These are phyloP conservation scores for Ariolimax columbianus DNA, from an alignment of 2,888 invertebrate genomes.

Conservation along the genomic window DNA sequence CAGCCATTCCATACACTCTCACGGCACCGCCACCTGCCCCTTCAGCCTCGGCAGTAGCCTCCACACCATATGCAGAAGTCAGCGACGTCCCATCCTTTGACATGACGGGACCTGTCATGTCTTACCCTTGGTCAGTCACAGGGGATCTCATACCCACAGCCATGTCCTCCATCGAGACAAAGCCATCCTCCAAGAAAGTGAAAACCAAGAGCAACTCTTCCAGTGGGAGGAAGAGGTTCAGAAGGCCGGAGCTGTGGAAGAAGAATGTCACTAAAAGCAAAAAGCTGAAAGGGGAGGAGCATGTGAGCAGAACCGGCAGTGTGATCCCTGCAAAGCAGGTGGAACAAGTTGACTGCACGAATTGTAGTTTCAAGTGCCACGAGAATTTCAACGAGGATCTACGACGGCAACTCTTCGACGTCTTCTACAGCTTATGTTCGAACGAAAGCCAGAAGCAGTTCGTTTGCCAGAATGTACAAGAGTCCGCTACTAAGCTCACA, in stretches of 20 bases:
- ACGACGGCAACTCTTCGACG: slow-evolving; percentile 27
- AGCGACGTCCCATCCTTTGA: slow-evolving; percentile 18
- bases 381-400: slow-evolving; percentile 30
- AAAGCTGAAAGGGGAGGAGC: slow-evolving; percentile 39
- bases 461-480: slow-evolving; percentile 42
- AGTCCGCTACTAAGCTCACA: slow-evolving; percentile 20
- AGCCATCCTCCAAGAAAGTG: not conserved
- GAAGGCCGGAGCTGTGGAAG: slow-evolving; percentile 32
- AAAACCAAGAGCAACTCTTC: not conserved
- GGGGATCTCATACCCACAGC: slow-evolving; percentile 6
- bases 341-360: slow-evolving; percentile 18
- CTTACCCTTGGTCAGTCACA: slow-evolving; percentile 21
- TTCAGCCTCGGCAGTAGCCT: slow-evolving; percentile 23
- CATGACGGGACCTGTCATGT: not conserved
- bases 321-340: slow-evolving; percentile 37
- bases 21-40: slow-evolving; percentile 35
- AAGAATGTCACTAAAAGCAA: slow-evolving; percentile 36
- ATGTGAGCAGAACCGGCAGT: slow-evolving; percentile 39
- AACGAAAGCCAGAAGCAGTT: slow-evolving; percentile 46
- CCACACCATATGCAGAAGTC: slow-evolving; percentile 4
- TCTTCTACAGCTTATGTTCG: slow-evolving; percentile 38
- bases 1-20: slow-evolving; percentile 25
- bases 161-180: not conserved
- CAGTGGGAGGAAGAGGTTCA: slow-evolving; percentile 25
- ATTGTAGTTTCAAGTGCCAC: slow-evolving; percentile 38